Percentiles rank a stretch among this genome's conserved stretches.
Conservation (phyloP, 2,888 invertebrate genomes). For the Vanessa cardui region DNA sequence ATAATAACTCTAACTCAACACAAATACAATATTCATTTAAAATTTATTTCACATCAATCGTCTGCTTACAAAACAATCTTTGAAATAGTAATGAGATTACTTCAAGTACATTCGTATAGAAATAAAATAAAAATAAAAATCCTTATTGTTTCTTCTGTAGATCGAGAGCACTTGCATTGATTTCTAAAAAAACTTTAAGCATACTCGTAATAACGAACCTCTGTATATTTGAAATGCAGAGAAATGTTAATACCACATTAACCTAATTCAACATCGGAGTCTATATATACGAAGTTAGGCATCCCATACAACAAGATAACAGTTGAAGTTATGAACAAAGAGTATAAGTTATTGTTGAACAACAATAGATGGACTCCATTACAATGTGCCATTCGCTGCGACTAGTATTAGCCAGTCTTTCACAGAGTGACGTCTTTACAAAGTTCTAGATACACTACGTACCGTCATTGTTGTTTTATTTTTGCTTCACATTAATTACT, state of each 20-base stretch:
- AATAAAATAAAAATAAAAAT: not conserved
- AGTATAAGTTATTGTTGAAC: conserved; percentile 41
- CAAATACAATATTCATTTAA: too few species aligned
- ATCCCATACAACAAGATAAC: conserved; percentile 33
- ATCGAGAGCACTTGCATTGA: not conserved
- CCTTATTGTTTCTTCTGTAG: not conserved
- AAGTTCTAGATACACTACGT: conserved; percentile 6
- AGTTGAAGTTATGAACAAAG: conserved; percentile 45
- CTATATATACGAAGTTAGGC: conserved; percentile 35
- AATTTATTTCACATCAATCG: too few species aligned
- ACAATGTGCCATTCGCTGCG: conserved; percentile 42
- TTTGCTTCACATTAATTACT: not conserved
- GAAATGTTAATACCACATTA: conserved; percentile 28
- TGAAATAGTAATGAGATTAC: not conserved
- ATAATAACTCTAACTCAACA: too few species aligned
- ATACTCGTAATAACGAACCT: not conserved
- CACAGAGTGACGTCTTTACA: conserved; percentile 36
- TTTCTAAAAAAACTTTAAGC: not conserved
- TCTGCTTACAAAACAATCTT: too few species aligned
- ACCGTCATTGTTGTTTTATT: not conserved
- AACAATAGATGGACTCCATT: conserved; percentile 45
- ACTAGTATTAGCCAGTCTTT: conserved; percentile 38
- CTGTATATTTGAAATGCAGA: not conserved
- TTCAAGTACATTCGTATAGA: not conserved
- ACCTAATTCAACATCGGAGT: conserved; percentile 25